Evolutionary conservation across 1,140 invertebrate genomes (phyloP).

Genomic region (Apis florea): DNA sequence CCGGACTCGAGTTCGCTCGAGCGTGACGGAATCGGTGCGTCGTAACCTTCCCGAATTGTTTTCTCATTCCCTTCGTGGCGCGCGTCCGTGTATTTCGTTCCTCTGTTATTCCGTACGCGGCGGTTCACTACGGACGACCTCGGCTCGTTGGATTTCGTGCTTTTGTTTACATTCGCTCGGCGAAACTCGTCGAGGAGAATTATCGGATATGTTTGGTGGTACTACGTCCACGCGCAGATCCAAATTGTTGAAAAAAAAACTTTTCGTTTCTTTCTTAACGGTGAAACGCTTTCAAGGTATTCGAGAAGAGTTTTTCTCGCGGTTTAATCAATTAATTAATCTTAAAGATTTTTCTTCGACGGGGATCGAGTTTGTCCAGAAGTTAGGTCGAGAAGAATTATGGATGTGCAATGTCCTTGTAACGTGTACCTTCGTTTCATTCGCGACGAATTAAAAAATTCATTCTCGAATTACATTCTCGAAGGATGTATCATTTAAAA

Average conservation of each 20-base stretch:
- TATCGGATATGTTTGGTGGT: no score
- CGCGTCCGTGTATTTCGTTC: neutral
- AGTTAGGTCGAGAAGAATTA: no score
- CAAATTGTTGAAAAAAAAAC: no score
- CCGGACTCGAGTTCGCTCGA: no score
- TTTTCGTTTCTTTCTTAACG: neutral
- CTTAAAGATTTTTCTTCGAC: no score
- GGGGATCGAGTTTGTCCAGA: no score
- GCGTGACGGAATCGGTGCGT: no score
- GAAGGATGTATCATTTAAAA: no score
- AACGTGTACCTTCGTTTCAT: no score
- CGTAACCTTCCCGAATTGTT: conserved; percentile 10
- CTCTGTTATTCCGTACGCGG: neutral
- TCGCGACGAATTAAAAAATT: no score
- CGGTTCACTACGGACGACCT: neutral
- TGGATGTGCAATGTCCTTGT: no score
- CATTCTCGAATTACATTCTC: no score
- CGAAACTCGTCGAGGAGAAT: conserved; percentile 11
- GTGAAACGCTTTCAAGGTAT: neutral
- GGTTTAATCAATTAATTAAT: neutral
- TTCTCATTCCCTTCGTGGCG: neutral
- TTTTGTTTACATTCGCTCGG: neutral
- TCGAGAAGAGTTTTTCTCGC: neutral
- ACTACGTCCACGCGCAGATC: neutral
- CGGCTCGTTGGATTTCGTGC: neutral